Conservation (phyloP, 2,888 invertebrate genomes). For the Netelia melanura region DNA sequence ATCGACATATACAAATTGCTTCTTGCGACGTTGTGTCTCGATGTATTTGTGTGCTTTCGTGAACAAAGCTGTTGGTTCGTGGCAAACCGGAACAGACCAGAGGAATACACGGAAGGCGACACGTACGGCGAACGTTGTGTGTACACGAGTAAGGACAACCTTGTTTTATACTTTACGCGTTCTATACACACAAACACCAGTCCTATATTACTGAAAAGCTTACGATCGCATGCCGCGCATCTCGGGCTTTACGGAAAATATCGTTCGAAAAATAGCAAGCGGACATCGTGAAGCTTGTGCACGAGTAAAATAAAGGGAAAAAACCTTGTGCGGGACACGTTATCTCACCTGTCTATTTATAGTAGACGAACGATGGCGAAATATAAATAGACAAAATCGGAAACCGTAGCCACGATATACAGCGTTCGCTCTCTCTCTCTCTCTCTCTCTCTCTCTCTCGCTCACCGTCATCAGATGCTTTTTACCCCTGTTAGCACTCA, state of each 20-base stretch:
- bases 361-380: constrained; percentile 72
- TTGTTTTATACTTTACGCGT: constrained; percentile 33
- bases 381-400: constrained; percentile 76
- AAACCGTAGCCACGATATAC: constrained; percentile 27
- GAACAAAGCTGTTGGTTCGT: constrained; percentile 50
- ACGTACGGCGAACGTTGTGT: constrained; percentile 18
- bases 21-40: constrained; percentile 30
- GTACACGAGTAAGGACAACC: constrained; percentile 5
- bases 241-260: constrained; percentile 29
- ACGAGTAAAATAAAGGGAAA: not conserved
- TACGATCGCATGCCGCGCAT: constrained; percentile 11
- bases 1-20: constrained; percentile 47
- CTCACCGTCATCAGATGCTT: not conserved
- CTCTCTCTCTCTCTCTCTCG: not conserved
- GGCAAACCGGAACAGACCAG: constrained; percentile 34
- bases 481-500: no score
- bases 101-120: constrained; percentile 4
- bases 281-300: constrained; percentile 6
- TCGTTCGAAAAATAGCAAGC: constrained; percentile 20
- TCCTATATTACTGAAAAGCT: constrained; percentile 39
- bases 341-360: constrained; percentile 75
- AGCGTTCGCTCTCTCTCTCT: not conserved
- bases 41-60: constrained; percentile 35
- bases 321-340: constrained; percentile 53
- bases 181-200: constrained; percentile 13